A percentile compares a stretch with the other conserved stretches of the same genome.
Conservation (phyloP, 2,113 vertebrate species). For the Microtus pennsylvanicus region DNA sequence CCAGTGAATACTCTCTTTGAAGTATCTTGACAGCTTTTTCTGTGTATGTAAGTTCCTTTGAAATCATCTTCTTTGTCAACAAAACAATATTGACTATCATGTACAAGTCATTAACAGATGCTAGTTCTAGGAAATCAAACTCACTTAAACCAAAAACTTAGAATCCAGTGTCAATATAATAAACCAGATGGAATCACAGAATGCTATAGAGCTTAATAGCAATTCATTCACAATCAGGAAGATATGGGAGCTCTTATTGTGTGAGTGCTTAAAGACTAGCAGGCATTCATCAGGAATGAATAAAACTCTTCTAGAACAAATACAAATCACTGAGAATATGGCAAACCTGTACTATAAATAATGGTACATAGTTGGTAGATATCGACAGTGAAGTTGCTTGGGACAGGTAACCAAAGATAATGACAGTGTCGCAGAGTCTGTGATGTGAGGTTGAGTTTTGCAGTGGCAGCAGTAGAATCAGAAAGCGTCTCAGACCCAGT, state of each 20-base stretch:
- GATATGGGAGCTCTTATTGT: neutral
- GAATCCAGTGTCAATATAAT: neutral
- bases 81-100: neutral
- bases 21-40: neutral
- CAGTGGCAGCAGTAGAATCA: neutral
- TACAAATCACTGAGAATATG: neutral
- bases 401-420: neutral
- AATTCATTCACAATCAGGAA: neutral
- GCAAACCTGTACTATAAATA: neutral
- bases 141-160: neutral
- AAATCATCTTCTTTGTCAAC: neutral
- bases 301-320: constrained; percentile 2
- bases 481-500: neutral
- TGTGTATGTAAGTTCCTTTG: neutral
- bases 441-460: neutral
- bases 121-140: constrained; percentile 21
- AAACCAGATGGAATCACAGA: neutral
- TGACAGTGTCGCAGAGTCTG: neutral
- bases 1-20: neutral
- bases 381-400: neutral
- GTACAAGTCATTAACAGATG: neutral
- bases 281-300: neutral
- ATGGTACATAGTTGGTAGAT: neutral
- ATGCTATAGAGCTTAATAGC: neutral
- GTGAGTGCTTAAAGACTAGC: neutral